Percentiles rank a stretch among this genome's conserved stretches.
Evolutionary conservation across 2,113 vertebrate genomes (phyloP).

Genomic region (Melanostigma gelatinosum): DNA sequence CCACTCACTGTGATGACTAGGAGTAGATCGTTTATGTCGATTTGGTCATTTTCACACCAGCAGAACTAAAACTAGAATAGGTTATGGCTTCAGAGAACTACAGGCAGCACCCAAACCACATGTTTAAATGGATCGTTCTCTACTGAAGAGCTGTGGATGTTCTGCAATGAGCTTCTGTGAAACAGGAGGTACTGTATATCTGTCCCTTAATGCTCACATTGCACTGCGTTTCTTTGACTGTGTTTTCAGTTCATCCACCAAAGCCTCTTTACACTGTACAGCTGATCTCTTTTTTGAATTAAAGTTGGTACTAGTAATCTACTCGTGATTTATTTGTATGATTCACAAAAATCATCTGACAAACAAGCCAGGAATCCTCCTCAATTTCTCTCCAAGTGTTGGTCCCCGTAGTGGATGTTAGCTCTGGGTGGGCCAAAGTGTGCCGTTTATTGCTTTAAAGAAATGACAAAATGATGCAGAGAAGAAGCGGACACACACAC

Average conservation of each 20-base stretch:
- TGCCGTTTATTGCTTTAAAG: not conserved
- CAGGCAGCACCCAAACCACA: not conserved
- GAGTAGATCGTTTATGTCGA: not conserved
- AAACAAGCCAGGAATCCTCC: not conserved
- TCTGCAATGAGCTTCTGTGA: not conserved
- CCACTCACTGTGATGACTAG: not conserved
- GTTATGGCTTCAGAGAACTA: not conserved
- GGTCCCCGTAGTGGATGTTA: too few species aligned
- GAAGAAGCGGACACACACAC: not conserved
- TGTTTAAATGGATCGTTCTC: not conserved
- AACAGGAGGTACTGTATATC: not conserved
- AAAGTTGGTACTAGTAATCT: not conserved
- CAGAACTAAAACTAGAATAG: not conserved
- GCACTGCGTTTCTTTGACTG: not conserved
- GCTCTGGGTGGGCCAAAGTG: not conserved
- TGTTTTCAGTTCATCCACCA: conserved; percentile 7
- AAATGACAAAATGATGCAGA: not conserved
- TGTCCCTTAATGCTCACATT: not conserved
- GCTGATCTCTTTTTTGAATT: not conserved
- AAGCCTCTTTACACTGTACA: conserved; percentile 12
- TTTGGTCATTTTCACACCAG: not conserved
- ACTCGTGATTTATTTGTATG: not conserved
- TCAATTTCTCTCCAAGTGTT: not conserved
- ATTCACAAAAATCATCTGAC: conserved; percentile 3
- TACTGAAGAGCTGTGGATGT: not conserved